Evolutionary conservation across 2,797 vertebrate genomes (phyloP).

Genomic region (Numenius phaeopus): DNA sequence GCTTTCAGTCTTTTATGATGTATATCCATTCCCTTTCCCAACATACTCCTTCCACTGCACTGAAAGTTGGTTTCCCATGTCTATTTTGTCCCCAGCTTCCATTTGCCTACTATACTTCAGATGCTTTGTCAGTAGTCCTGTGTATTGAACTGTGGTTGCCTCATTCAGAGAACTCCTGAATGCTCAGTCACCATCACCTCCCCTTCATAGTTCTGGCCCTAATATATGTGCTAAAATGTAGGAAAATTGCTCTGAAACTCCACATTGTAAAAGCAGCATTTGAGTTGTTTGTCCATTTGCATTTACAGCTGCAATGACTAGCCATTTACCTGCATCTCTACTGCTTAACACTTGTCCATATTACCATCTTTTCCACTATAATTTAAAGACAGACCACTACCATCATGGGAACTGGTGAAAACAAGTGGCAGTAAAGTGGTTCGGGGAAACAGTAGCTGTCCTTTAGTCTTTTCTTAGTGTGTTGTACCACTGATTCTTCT

Average conservation of each 20-base stretch:
- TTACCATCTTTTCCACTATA: neutral
- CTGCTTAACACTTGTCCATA: neutral
- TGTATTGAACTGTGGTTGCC: neutral
- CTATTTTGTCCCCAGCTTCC: neutral
- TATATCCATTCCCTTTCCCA: neutral
- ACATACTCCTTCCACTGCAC: neutral
- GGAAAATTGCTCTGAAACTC: neutral
- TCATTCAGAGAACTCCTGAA: neutral
- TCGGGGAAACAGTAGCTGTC: neutral
- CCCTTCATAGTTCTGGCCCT: neutral
- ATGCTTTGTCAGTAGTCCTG: neutral
- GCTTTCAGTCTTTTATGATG: neutral
- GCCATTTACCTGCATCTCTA: neutral
- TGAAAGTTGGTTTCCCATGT: neutral
- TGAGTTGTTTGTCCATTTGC: neutral
- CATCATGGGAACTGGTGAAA: neutral
- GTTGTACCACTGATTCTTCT: neutral
- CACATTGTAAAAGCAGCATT: neutral
- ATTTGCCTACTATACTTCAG: neutral
- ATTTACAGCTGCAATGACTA: fast-evolving
- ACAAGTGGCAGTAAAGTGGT: neutral
- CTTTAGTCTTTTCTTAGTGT: neutral
- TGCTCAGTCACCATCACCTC: neutral
- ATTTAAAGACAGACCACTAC: neutral
- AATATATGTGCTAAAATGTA: neutral